These are phyloP conservation scores for Calameuta pallipes DNA, from an alignment of 2,888 invertebrate species.

Conservation along the genomic window DNA sequence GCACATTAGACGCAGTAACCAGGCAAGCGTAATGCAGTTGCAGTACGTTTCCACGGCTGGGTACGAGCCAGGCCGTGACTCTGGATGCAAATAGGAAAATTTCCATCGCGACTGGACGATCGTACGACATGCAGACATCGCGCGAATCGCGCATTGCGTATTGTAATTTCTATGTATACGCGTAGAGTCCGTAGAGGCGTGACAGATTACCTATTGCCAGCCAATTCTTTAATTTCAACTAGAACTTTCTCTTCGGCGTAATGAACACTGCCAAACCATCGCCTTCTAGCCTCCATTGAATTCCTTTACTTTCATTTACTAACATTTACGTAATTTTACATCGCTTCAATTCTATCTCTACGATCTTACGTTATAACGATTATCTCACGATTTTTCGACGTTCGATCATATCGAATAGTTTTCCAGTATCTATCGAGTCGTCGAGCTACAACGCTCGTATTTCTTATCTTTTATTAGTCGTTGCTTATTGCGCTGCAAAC, in stretches of 20 bases:
- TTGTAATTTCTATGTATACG: background rate
- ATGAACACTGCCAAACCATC: background rate
- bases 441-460: background rate
- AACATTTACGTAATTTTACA: background rate
- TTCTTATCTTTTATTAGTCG: background rate
- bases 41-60: constrained; percentile 10
- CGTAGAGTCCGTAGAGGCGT: background rate
- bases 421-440: background rate
- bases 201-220: background rate
- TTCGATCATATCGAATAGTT: background rate
- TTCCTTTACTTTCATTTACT: background rate
- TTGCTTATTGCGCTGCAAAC: background rate
- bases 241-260: background rate
- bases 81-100: constrained; percentile 6
- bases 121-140: background rate
- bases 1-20: background rate
- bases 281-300: background rate
- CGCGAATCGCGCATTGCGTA: background rate
- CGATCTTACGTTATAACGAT: background rate
- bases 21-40: background rate
- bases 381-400: background rate
- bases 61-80: background rate
- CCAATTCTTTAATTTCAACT: background rate
- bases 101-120: background rate
- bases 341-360: background rate